Percentiles rank a stretch among this genome's conserved stretches.
These are phyloP conservation scores for Simalia tracyae DNA, from an alignment of 2,797 vertebrate species.

Conservation along the genomic window DNA sequence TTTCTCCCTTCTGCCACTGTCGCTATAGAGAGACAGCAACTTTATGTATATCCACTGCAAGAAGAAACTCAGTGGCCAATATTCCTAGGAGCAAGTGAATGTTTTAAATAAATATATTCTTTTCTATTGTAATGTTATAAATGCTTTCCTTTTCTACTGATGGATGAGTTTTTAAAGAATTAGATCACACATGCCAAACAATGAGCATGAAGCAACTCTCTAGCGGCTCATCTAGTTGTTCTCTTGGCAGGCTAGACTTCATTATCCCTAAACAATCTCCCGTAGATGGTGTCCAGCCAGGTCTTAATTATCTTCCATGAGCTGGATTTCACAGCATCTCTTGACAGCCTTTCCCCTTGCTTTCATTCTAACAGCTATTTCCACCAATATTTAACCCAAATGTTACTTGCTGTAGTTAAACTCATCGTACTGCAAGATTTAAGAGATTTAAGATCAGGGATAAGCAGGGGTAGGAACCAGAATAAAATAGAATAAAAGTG, in stretches of 20 bases:
- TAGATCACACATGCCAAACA: fast-evolving
- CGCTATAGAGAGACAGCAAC: too few species aligned
- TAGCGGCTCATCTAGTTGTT: constrained; percentile 5
- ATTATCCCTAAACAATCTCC: background rate
- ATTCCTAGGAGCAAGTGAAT: background rate
- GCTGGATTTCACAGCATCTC: constrained; percentile 5
- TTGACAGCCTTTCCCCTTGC: constrained; percentile 6
- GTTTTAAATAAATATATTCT: background rate
- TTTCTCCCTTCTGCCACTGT: background rate
- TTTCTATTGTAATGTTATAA: background rate
- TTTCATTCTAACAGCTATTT: background rate
- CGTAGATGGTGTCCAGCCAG: background rate
- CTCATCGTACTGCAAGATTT: background rate
- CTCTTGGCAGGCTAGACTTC: background rate
- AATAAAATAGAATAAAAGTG: background rate
- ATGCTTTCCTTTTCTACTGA: background rate
- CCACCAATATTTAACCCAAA: constrained; percentile 4
- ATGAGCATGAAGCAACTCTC: constrained; percentile 9
- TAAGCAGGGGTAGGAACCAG: background rate
- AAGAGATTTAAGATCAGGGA: background rate
- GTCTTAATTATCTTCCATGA: constrained; percentile 7
- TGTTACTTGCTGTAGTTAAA: background rate
- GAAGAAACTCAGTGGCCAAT: background rate
- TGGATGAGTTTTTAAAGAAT: background rate
- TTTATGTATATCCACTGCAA: background rate